Percentiles rank a stretch among this genome's conserved stretches.
These are phyloP conservation scores for Toxostoma redivivum DNA, from an alignment of 2,113 vertebrate species.

Conservation along the genomic window DNA sequence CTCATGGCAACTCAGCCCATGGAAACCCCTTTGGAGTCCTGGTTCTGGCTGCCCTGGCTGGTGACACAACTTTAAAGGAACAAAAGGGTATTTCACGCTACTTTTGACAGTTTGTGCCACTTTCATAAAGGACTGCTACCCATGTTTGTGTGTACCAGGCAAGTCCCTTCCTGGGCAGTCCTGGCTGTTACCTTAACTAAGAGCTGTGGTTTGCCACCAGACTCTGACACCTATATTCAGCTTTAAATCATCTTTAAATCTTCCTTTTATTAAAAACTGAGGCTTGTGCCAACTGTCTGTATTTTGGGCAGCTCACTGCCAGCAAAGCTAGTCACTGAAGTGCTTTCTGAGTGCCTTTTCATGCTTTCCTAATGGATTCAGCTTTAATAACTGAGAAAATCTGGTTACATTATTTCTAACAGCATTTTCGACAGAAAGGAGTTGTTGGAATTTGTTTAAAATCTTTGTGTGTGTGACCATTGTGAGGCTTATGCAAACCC, in stretches of 20 bases:
- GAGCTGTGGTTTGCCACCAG: not conserved
- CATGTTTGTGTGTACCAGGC: not conserved
- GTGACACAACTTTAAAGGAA: not conserved
- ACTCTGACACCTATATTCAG: not conserved
- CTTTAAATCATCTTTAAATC: not conserved
- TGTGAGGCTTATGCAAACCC: not conserved
- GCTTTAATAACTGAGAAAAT: not conserved
- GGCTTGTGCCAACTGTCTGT: not conserved
- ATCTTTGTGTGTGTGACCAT: accelerated
- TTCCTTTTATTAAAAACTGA: not conserved
- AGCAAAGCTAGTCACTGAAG: not conserved
- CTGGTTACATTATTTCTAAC: not conserved
- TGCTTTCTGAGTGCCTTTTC: not conserved
- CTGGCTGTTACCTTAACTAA: not conserved
- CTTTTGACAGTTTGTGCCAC: not conserved
- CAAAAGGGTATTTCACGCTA: not conserved
- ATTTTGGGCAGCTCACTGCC: not conserved
- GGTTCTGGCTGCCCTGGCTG: not conserved
- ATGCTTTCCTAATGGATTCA: not conserved
- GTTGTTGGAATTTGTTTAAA: not conserved
- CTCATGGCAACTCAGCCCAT: not conserved
- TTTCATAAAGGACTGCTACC: not conserved
- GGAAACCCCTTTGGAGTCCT: not conserved
- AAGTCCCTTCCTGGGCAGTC: not conserved
- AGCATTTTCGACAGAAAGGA: not conserved